Evolutionary conservation across 2,113 vertebrate genomes (phyloP).

Genomic region (Atlantisia rogersi): DNA sequence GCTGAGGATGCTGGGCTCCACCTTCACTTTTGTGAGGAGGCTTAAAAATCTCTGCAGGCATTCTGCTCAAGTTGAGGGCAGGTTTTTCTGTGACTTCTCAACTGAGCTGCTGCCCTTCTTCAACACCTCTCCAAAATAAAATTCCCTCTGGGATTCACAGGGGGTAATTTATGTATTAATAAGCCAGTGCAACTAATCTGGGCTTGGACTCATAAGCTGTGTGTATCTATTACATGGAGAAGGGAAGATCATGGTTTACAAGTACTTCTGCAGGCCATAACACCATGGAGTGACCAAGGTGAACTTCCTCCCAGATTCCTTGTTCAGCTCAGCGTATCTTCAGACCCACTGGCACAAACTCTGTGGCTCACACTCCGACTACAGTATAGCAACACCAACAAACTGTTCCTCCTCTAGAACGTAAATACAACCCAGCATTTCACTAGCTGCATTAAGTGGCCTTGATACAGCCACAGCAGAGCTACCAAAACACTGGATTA

Average conservation of each 20-base stretch:
- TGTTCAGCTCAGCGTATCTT: neutral
- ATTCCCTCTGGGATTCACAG: neutral
- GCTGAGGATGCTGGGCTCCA: neutral
- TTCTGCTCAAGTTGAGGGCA: neutral
- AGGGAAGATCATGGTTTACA: neutral
- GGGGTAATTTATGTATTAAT: neutral
- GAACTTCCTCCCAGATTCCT: neutral
- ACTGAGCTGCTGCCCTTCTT: neutral
- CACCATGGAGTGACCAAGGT: neutral
- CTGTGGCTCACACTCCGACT: neutral
- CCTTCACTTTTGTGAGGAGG: neutral
- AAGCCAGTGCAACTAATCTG: neutral
- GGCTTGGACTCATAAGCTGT: neutral
- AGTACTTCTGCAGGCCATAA: neutral
- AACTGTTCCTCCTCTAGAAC: neutral
- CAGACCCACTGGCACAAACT: neutral
- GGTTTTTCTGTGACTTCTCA: neutral
- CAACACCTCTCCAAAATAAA: neutral
- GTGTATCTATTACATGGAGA: neutral
- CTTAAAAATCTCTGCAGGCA: neutral
- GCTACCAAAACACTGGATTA: neutral
- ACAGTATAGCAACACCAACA: neutral
- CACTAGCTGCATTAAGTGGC: neutral
- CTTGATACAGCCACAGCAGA: conserved; percentile 10
- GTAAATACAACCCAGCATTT: conserved; percentile 19